These are phyloP conservation scores for Pemphigus obesinymphae DNA, from an alignment of 1,140 invertebrate species.

Conservation along the genomic window DNA sequence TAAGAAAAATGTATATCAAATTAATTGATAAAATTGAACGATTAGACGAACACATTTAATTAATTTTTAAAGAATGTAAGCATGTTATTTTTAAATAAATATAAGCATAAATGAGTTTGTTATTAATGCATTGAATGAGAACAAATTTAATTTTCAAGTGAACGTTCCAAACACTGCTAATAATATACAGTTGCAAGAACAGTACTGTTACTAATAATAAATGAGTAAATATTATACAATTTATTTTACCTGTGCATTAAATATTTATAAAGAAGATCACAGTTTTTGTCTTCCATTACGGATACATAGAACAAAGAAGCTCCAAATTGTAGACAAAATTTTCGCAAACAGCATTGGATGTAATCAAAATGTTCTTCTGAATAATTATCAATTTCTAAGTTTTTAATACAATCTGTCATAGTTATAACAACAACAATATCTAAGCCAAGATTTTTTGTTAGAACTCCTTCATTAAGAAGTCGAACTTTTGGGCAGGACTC, in stretches of 20 bases:
- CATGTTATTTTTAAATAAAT: too few species aligned
- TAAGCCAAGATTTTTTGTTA: conserved; percentile 89
- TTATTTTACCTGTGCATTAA: conserved; percentile 68
- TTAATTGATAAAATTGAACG: too few species aligned
- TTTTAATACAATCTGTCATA: conserved; percentile 97
- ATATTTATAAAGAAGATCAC: conserved; percentile 97
- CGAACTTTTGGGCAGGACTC: conserved; percentile 1
- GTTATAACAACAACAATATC: conserved; percentile 97
- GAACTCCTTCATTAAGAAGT: conserved; percentile 73
- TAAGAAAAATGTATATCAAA: too few species aligned
- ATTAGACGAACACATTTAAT: too few species aligned
- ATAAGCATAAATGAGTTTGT: too few species aligned
- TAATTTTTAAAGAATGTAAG: too few species aligned
- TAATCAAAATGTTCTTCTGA: conserved; percentile 98
- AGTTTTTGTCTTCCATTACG: conserved; percentile 98
- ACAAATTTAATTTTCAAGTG: too few species aligned
- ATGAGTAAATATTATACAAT: neutral
- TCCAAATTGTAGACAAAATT: conserved; percentile 95
- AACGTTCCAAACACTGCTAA: too few species aligned
- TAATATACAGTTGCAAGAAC: too few species aligned
- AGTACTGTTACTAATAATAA: too few species aligned
- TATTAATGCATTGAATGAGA: too few species aligned
- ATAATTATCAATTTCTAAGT: conserved; percentile 91
- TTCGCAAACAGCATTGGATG: conserved; percentile 95
- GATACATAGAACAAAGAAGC: conserved; percentile 96